phyloP scores from a whole-genome alignment of 1,140 invertebrate genomes.

The Chionoecetes opilio region DNA sequence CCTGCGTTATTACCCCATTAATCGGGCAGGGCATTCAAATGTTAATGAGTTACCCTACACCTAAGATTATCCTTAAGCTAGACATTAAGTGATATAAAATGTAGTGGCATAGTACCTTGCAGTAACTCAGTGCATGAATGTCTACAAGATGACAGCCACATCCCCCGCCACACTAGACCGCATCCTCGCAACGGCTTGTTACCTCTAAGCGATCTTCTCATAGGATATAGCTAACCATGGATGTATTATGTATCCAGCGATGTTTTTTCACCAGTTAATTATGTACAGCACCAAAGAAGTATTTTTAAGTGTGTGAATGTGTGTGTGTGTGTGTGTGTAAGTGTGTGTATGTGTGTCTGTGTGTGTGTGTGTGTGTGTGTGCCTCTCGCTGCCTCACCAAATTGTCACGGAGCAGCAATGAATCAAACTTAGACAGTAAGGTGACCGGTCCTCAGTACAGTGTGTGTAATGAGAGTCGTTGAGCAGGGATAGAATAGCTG shows the following conservation, averaged over 20 bases:
- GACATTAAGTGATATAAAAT: background rate
- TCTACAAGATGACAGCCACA: background rate
- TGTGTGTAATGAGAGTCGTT: background rate
- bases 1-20: too few species aligned
- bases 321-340: slow-evolving; percentile 45
- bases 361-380: slow-evolving; percentile 40
- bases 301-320: slow-evolving; percentile 46
- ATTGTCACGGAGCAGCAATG: background rate
- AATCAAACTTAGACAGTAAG: slow-evolving; percentile 5
- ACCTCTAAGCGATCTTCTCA: background rate
- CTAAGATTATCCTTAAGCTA: background rate
- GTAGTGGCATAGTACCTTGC: background rate
- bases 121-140: background rate
- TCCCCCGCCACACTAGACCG: slow-evolving; percentile 7
- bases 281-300: slow-evolving; percentile 70
- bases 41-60: background rate
- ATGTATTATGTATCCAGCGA: background rate
- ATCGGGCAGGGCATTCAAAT: background rate
- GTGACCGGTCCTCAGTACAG: background rate
- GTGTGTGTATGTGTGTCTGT: slow-evolving; percentile 47
- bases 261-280: background rate
- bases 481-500: background rate
- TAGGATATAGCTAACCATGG: background rate
- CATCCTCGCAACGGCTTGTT: background rate
- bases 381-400: background rate